Evolutionary conservation across 1,140 invertebrate species (phyloP).

Genomic region (Apis mellifera): Amel_HAv3.1 CM009934.2:11023001-11023500

Average conservation of each 20-base stretch:
- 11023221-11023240: not conserved
- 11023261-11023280: no score
- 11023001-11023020: not conserved
- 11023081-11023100: not conserved
- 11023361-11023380: constrained; percentile 20
- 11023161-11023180: constrained; percentile 5
- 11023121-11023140: not conserved
- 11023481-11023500: constrained; percentile 18
- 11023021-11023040: no score
- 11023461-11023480: not conserved
- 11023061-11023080: not conserved
- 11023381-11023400: not conserved
- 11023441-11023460: constrained; percentile 38
- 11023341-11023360: not conserved
- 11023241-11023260: not conserved
- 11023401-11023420: not conserved
- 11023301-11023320: not conserved
- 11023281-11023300: not conserved
- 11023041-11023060: no score
- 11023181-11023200: constrained; percentile 12
- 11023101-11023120: constrained; percentile 14
- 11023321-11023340: not conserved
- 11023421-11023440: not conserved
- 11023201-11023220: not conserved
- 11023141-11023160: not conserved